These are phyloP conservation scores for Xenopus petersii DNA, from an alignment of 2,797 vertebrate species.

Conservation along the genomic window DNA sequence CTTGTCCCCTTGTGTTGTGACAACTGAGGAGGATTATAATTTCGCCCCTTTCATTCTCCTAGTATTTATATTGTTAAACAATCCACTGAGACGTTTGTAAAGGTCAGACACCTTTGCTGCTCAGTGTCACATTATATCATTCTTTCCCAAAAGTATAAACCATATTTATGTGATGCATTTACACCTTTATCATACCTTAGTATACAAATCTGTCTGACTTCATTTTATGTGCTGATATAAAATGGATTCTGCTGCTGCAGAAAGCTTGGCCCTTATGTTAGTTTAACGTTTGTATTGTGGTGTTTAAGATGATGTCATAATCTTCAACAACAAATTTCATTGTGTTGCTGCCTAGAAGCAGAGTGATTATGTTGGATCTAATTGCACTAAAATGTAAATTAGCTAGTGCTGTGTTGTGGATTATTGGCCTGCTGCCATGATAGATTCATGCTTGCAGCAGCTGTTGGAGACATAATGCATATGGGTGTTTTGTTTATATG, in stretches of 20 bases:
- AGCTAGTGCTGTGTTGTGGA: constrained; percentile 61
- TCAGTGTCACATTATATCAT: too few species aligned
- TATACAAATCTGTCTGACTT: background rate
- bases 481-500: constrained; percentile 58
- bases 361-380: constrained; percentile 69
- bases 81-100: too few species aligned
- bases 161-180: background rate
- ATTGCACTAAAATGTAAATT: constrained; percentile 76
- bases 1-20: too few species aligned
- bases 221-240: constrained; percentile 13
- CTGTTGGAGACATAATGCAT: constrained; percentile 60
- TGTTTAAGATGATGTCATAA: constrained; percentile 75
- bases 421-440: constrained; percentile 59
- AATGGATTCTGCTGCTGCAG: constrained; percentile 8
- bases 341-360: constrained; percentile 69
- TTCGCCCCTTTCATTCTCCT: too few species aligned
- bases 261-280: constrained; percentile 27
- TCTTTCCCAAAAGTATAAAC: background rate
- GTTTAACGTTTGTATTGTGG: constrained; percentile 39
- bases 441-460: constrained; percentile 57
- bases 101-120: too few species aligned
- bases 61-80: too few species aligned
- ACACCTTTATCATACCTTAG: background rate
- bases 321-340: constrained; percentile 67
- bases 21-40: too few species aligned